A percentile compares a stretch with the other conserved stretches of the same genome.
Conservation (phyloP, 2,113 vertebrate species). For the Fukomys damarensis region DNA sequence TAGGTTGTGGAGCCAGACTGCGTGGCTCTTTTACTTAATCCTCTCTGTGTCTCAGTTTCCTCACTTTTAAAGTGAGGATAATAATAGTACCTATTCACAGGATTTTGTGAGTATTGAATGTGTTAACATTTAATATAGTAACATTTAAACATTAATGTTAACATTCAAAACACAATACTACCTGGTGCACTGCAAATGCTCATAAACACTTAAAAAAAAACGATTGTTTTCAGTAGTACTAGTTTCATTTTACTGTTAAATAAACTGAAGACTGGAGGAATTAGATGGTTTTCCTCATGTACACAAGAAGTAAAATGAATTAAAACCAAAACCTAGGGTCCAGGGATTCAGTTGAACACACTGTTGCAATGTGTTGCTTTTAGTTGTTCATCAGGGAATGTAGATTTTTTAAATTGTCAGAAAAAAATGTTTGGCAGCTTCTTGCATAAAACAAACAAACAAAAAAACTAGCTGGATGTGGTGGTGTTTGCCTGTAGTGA, state of each 20-base stretch:
- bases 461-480: background rate
- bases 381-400: background rate
- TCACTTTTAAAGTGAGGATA: constrained; percentile 75
- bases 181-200: background rate
- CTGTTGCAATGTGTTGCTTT: constrained; percentile 1
- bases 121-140: background rate
- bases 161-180: background rate
- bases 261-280: background rate
- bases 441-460: constrained; percentile 34
- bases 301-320: background rate
- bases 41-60: constrained; percentile 70
- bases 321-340: background rate
- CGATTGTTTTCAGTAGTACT: background rate
- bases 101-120: background rate
- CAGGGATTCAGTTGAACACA: background rate
- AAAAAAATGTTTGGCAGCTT: constrained; percentile 19
- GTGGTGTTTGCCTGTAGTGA: background rate
- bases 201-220: background rate
- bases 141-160: background rate
- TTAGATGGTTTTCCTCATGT: constrained; percentile 3
- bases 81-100: constrained; percentile 59
- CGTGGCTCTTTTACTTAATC: constrained; percentile 76
- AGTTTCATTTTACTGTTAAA: constrained; percentile 21
- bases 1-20: constrained; percentile 71
- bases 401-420: constrained; percentile 6